Evolutionary conservation across 2,888 invertebrate genomes (phyloP), one percentile per base, ranked within the genome.

Genomic region (Escarpia spicata): DNA sequence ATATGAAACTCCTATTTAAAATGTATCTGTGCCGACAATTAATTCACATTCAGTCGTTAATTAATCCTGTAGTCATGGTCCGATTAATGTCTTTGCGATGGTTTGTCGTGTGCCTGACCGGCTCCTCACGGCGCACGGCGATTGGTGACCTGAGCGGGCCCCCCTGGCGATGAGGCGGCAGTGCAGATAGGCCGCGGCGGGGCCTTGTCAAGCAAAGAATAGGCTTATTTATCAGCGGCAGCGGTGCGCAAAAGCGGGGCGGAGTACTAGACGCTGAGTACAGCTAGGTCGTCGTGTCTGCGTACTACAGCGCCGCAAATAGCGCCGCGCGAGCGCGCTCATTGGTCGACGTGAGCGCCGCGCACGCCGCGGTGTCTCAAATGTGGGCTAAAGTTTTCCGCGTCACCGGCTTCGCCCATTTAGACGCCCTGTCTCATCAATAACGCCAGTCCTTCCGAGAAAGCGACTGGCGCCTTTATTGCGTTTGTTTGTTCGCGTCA

Each of bases 341-440:
- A 75, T 75, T 75, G 75, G 75, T 75, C 26, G 75, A 26, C 75
- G 75, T n/a, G 19, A 26, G 19, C 19, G 75, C 6, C 75, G 75
- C 75, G 75, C 75, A 26, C 19, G 75, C 75, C 75, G 75, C 75
- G 26, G 75, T 75, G 75, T 75, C 75, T 75, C 75, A 75, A 75
- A 75, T 75, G 75, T 75, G 75, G 75, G 75, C 75, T 75, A 75
- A 75, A 75, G 75, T 75, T 75, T 75, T 75, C 26, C 75, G 75
- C 75, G 75, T 75, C 75, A 75, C 75, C 75, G 75, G 75, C 75
- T 75, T 75, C 75, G n/a, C 75, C 75, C 75, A 75, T 75, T 75
- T 75, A 75, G 75, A 75, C 75, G 75, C 75, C 75, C 75, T 2
- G 75, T 75, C 75, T 75, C 75, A 75, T 75, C 75, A 75, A 75